These are phyloP conservation scores for Leptoclinus maculatus DNA, from an alignment of 2,797 vertebrate species.

Conservation along the genomic window DNA sequence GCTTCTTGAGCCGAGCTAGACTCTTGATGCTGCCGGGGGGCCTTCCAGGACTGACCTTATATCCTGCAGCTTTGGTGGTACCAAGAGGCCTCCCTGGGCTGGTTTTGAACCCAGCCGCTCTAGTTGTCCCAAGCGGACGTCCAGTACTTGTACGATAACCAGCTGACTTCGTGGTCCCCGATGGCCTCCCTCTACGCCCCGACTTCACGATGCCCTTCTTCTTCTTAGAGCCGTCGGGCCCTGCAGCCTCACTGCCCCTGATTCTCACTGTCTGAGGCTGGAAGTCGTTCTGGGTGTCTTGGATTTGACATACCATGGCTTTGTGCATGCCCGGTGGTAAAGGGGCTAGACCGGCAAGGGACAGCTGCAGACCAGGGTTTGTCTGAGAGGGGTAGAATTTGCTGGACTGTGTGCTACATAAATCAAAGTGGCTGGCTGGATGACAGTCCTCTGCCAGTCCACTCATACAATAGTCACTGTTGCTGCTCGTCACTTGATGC, in stretches of 20 bases:
- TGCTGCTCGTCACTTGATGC: conserved; percentile 94
- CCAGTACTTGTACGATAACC: conserved; percentile 99
- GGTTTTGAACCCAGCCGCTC: conserved; percentile 99
- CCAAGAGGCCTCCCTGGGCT: conserved; percentile 98
- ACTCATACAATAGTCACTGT: conserved; percentile 92
- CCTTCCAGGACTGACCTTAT: conserved; percentile 98
- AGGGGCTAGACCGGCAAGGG: conserved; percentile 79
- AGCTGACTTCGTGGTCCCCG: conserved; percentile 98
- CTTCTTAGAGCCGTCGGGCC: conserved; percentile 94
- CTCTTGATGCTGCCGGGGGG: conserved; percentile 99
- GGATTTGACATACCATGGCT: conserved; percentile 92
- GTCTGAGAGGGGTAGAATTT: conserved; percentile 90
- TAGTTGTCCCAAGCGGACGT: conserved; percentile 96
- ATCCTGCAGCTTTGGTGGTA: conserved; percentile 98
- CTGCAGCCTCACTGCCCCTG: conserved; percentile 84
- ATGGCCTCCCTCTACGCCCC: conserved; percentile 94
- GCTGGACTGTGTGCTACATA: conserved; percentile 91
- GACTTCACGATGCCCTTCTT: conserved; percentile 95
- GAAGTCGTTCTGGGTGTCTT: conserved; percentile 88
- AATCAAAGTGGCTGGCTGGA: conserved; percentile 92
- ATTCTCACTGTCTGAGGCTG: conserved; percentile 90
- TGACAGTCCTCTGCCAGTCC: conserved; percentile 92
- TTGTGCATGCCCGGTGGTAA: conserved; percentile 91
- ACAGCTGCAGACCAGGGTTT: conserved; percentile 80
- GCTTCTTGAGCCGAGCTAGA: conserved; percentile 91